Percentiles rank a stretch among this genome's conserved stretches.
These are phyloP conservation scores for Ametastegia equiseti DNA, from an alignment of 2,888 invertebrate genomes.

Conservation along the genomic window DNA sequence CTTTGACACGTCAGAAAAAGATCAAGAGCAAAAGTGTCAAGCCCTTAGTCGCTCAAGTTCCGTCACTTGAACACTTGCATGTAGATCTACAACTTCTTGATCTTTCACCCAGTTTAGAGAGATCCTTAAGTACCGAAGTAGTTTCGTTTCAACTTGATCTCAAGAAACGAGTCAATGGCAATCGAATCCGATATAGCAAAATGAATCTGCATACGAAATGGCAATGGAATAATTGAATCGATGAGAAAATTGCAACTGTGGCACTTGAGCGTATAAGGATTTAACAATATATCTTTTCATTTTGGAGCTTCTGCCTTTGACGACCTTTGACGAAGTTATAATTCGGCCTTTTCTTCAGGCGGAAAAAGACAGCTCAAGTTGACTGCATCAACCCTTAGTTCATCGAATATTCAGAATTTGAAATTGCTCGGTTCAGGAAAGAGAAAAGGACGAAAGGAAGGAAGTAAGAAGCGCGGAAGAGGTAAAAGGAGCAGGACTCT, in stretches of 20 bases:
- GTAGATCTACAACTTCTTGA: neutral
- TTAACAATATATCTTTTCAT: too few species aligned
- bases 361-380: neutral
- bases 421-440: neutral
- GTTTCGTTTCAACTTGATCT: too few species aligned
- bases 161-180: too few species aligned
- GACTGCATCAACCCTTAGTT: slow-evolving; percentile 13
- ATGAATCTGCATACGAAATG: too few species aligned
- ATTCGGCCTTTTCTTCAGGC: neutral
- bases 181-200: too few species aligned
- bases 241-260: too few species aligned
- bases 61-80: neutral
- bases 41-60: neutral
- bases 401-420: slow-evolving; percentile 26
- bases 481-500: slow-evolving; percentile 23
- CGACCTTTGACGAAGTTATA: too few species aligned
- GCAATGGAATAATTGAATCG: too few species aligned
- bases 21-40: slow-evolving; percentile 15
- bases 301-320: too few species aligned
- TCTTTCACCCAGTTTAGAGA: neutral
- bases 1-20: slow-evolving; percentile 44
- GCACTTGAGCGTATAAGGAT: too few species aligned
- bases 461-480: neutral
- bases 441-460: neutral
- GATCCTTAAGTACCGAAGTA: too few species aligned